Evolutionary conservation across 2,113 vertebrate species (phyloP).

Genomic region (Crypturellus undulatus): DNA sequence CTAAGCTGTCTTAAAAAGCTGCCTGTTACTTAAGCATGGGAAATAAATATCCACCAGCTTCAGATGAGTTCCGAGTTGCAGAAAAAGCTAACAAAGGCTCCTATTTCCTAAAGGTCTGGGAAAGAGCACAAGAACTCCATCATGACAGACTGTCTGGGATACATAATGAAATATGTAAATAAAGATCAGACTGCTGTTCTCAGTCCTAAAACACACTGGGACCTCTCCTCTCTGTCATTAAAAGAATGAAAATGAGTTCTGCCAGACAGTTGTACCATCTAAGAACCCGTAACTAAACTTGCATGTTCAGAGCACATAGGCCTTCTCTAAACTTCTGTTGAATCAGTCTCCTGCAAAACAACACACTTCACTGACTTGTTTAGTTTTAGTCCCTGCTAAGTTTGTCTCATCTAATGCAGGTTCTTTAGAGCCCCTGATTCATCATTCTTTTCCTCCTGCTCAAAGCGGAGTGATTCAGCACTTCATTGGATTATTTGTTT

Average conservation of each 20-base stretch:
- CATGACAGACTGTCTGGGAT: neutral
- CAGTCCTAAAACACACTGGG: neutral
- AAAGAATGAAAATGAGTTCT: conserved; percentile 43
- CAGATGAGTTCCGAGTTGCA: conserved; percentile 8
- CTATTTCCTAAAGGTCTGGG: neutral
- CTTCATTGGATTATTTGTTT: neutral
- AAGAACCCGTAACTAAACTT: neutral
- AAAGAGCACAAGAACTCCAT: neutral
- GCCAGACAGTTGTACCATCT: neutral
- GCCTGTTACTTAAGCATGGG: neutral
- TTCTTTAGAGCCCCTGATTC: neutral
- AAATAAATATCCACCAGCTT: neutral
- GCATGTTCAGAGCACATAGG: neutral
- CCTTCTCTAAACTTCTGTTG: conserved; percentile 2
- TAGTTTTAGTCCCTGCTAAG: neutral
- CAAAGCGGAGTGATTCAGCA: neutral
- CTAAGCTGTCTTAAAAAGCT: neutral
- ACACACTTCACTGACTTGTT: conserved; percentile 30
- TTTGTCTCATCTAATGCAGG: neutral
- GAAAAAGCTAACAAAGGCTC: neutral
- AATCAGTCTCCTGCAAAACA: conserved; percentile 25
- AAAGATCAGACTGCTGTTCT: conserved; percentile 22
- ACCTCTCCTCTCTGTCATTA: neutral
- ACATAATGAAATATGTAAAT: neutral
- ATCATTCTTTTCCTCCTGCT: neutral